These are phyloP conservation scores for Cerastoderma edule DNA, from an alignment of 2,888 invertebrate species.

Conservation along the genomic window DNA sequence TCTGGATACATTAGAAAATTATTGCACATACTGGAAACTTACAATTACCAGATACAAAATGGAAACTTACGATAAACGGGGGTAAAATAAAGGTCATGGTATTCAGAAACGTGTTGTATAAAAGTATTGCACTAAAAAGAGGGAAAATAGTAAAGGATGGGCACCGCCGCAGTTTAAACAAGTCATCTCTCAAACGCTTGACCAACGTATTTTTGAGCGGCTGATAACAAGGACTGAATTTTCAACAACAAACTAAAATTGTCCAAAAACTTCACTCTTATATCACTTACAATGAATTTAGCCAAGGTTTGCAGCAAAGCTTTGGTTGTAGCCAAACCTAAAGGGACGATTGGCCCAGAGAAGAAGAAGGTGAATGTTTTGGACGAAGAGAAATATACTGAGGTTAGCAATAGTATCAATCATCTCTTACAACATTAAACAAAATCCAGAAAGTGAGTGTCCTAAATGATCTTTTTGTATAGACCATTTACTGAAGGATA, in stretches of 20 bases:
- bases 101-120: too few relatives aligned
- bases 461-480: neutral
- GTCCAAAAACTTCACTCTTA: neutral
- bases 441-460: neutral
- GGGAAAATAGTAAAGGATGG: too few relatives aligned
- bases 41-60: too few relatives aligned
- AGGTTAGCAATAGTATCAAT: conserved; percentile 57
- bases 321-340: conserved; percentile 53
- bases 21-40: too few relatives aligned
- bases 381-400: conserved; percentile 77
- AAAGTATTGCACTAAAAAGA: too few relatives aligned
- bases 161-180: too few relatives aligned
- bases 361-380: conserved; percentile 68
- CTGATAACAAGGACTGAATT: neutral
- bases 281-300: conserved; percentile 39
- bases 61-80: too few relatives aligned
- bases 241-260: too few relatives aligned
- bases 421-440: neutral
- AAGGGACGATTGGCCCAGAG: conserved; percentile 55
- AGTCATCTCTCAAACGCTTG: neutral
- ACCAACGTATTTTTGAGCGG: neutral
- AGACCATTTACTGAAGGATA: neutral
- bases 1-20: too few relatives aligned
- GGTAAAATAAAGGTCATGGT: too few relatives aligned
- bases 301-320: conserved; percentile 54